Evolutionary conservation across 2,888 invertebrate genomes (phyloP).

Genomic region (Lordiphosa fenestrarum): DNA sequence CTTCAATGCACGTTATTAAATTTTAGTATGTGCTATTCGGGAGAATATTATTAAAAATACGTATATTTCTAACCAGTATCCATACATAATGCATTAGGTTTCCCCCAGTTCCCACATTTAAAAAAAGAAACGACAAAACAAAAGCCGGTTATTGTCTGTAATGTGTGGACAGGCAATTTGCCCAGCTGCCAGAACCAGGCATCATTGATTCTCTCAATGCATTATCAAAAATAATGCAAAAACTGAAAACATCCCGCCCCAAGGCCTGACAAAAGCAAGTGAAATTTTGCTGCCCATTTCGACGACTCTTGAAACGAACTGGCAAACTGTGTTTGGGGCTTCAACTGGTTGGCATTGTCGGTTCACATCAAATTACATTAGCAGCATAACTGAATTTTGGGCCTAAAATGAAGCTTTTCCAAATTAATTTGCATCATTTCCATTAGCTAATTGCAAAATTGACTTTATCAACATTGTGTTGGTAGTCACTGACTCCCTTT

Average conservation of each 20-base stretch:
- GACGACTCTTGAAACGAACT: slow-evolving; percentile 4
- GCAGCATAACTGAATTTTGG: slow-evolving; percentile 12
- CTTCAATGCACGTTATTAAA: slow-evolving; percentile 59
- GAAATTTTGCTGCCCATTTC: neutral
- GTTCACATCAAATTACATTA: slow-evolving; percentile 11
- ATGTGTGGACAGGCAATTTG: slow-evolving; percentile 52
- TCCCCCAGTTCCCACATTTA: slow-evolving; percentile 10
- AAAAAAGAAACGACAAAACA: slow-evolving; percentile 24
- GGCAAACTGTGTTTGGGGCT: neutral
- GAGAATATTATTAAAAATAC: slow-evolving; percentile 28
- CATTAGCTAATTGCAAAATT: slow-evolving; percentile 67
- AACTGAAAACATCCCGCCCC: slow-evolving; percentile 4
- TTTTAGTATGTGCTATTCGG: slow-evolving; percentile 56
- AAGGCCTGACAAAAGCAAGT: slow-evolving; percentile 26
- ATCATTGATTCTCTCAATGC: slow-evolving; percentile 21
- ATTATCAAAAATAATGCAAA: slow-evolving; percentile 14
- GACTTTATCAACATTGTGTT: slow-evolving; percentile 48
- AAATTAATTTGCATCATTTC: slow-evolving; percentile 50
- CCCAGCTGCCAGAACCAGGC: slow-evolving; percentile 51
- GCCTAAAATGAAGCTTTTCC: slow-evolving; percentile 18
- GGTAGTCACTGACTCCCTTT: neutral
- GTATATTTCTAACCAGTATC: slow-evolving; percentile 29
- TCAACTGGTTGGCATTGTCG: slow-evolving; percentile 1
- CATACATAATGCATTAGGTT: slow-evolving; percentile 57
- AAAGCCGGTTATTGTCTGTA: slow-evolving; percentile 37